A percentile compares a stretch with the other conserved stretches of the same genome.
These are phyloP conservation scores for Micromesistius poutassou DNA, from an alignment of 2,797 vertebrate species.

Conservation along the genomic window DNA sequence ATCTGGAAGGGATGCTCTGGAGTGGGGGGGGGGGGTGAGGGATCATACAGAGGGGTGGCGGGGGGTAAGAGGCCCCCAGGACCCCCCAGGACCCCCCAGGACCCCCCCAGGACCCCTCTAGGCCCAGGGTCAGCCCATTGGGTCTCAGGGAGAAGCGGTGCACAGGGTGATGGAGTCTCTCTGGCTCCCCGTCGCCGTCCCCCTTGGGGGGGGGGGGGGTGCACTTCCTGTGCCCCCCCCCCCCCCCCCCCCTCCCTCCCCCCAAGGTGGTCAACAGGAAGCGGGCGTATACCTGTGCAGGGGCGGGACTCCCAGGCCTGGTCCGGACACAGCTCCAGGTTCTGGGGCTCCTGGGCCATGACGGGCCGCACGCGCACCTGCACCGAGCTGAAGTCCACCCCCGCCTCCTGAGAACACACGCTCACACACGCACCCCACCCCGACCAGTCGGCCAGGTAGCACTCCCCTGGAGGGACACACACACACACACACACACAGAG, in stretches of 20 bases:
- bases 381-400: conserved; percentile 84
- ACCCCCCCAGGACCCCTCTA: too few species aligned
- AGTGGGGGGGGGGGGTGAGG: not conserved
- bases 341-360: conserved; percentile 90
- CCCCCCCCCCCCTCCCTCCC: too few species aligned
- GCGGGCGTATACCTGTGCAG: conserved; percentile 89
- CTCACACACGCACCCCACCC: conserved; percentile 91
- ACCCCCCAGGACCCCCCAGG: too few species aligned
- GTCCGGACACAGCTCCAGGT: conserved; percentile 90
- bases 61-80: not conserved
- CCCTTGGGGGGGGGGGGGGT: too few species aligned
- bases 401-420: conserved; percentile 87
- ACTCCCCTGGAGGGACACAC: conserved; percentile 80
- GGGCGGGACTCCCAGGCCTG: conserved; percentile 88
- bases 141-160: not conserved
- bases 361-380: conserved; percentile 91
- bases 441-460: conserved; percentile 96
- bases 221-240: too few species aligned
- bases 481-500: not conserved
- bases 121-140: too few species aligned
- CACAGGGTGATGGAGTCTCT: not conserved
- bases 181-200: not conserved
- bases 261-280: too few species aligned
- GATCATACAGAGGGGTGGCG: not conserved
- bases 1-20: too few species aligned